Conservation (phyloP, 1,140 invertebrate species). For the Lysiphlebus fabarum region DNA sequence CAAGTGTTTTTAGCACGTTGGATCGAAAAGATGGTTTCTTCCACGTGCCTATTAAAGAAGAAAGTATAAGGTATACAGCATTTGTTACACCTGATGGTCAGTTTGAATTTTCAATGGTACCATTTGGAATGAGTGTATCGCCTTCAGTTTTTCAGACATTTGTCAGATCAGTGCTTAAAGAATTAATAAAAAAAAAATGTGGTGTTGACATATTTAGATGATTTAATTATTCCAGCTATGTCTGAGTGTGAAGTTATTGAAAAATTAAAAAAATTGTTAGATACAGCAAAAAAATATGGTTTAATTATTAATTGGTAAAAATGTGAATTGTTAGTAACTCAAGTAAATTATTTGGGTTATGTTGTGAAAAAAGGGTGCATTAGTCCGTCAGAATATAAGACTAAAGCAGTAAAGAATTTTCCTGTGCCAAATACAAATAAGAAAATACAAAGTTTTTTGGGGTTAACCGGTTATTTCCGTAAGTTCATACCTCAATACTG, state of each 20-base stretch:
- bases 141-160: conserved; percentile 20
- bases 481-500: conserved; percentile 29
- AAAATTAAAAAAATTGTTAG: too few species aligned
- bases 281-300: too few species aligned
- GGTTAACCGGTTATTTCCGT: conserved; percentile 29
- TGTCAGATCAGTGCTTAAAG: conserved; percentile 25
- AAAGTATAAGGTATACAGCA: too few species aligned
- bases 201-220: too few species aligned
- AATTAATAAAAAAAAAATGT: conserved; percentile 7
- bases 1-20: conserved; percentile 34
- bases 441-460: conserved; percentile 31
- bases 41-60: too few species aligned
- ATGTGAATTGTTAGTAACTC: too few species aligned
- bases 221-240: too few species aligned
- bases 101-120: conserved; percentile 24
- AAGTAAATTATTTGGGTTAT: conserved; percentile 38
- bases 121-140: conserved; percentile 25
- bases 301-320: too few species aligned
- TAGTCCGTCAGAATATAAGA: conserved; percentile 29
- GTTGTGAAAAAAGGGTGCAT: conserved; percentile 24
- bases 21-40: conserved; percentile 38
- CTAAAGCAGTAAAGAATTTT: conserved; percentile 27
- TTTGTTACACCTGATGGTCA: conserved; percentile 15
- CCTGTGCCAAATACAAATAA: conserved; percentile 28
- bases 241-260: too few species aligned